These are phyloP conservation scores for Electrona antarctica DNA, from an alignment of 2,113 vertebrate genomes.

Conservation along the genomic window DNA sequence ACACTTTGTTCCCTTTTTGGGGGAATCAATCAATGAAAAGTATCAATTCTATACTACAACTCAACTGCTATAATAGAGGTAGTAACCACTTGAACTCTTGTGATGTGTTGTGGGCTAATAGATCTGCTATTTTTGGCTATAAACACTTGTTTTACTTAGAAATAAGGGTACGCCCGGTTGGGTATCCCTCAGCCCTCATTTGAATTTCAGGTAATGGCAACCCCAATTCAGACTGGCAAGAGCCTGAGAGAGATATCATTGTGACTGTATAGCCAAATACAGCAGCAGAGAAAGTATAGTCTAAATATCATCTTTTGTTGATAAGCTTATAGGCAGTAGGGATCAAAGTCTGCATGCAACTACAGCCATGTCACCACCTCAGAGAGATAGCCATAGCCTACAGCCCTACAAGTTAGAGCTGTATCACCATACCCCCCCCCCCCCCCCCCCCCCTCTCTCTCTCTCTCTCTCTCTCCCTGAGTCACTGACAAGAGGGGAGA, in stretches of 20 bases:
- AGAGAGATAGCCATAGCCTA: slow-evolving; percentile 18
- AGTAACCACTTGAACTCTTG: too few species aligned
- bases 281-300: slow-evolving; percentile 20
- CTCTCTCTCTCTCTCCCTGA: not conserved
- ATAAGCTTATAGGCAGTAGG: slow-evolving; percentile 50
- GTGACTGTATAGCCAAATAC: not conserved
- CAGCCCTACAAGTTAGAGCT: slow-evolving; percentile 58
- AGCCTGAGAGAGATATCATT: not conserved
- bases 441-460: slow-evolving; percentile 19
- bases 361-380: slow-evolving; percentile 10
- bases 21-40: not conserved
- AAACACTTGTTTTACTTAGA: too few species aligned
- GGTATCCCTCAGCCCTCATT: too few species aligned
- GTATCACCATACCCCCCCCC: slow-evolving; percentile 60
- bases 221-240: not conserved
- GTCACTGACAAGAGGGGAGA: slow-evolving; percentile 22
- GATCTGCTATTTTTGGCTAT: too few species aligned
- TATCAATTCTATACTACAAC: not conserved
- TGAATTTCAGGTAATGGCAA: too few species aligned
- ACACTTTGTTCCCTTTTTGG: too few species aligned
- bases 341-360: slow-evolving; percentile 68
- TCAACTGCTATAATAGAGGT: too few species aligned
- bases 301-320: slow-evolving; percentile 12
- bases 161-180: too few species aligned
- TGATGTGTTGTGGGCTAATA: too few species aligned